Base-by-base conservation (phyloP, 1,140 invertebrate species). In the Hypothenemus hampei region DNA sequence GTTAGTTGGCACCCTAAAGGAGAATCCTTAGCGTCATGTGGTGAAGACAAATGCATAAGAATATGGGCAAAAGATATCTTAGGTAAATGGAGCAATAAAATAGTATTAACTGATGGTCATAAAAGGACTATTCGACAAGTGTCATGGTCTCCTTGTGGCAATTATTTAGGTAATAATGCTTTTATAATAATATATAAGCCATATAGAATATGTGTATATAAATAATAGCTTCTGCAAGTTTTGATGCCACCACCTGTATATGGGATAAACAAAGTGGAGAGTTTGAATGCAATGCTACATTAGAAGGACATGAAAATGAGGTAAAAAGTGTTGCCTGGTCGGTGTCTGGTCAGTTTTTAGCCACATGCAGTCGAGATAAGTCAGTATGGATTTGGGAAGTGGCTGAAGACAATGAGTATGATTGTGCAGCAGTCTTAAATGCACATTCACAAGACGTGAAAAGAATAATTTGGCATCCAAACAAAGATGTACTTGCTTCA, bases 291-390 rank as follows among this genome's bases (percentile, higher is more conserved):
- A 87, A 89, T 68, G 87, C 92, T 0, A 97, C 92, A 4, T 73
- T 99, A 22, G 97, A 99, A 77, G 97, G 97, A 0, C 97, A 99
- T 74, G 96, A 99, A 72, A 98, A 96, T 77, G 97, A 99, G 81
- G 93, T 99, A 0, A 99, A 99, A 76, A 88, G 89, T 76, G 90
- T 92, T 3, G 77, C 85, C 39, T 99, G 95, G 92, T 91, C 94
- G 2, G 75, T 75, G 19, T 89, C 84, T 39, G 97, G 95, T 0
- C 80, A 86, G 36, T 80, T 91, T 35, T 72, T 99, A 35, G 93
- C 97, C 4, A 97, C 94, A 1, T 99, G 96, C 70, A 93, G 93
- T 60, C 77, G 97, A 51, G 97, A 99, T 71, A 99, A 98, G 75
- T 95, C 93, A 45, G 96, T 99, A 0, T 99, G 95, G 95, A 83